Base-by-base conservation (phyloP, 1,140 invertebrate genomes). In the Macrostomum lignano region DNA sequence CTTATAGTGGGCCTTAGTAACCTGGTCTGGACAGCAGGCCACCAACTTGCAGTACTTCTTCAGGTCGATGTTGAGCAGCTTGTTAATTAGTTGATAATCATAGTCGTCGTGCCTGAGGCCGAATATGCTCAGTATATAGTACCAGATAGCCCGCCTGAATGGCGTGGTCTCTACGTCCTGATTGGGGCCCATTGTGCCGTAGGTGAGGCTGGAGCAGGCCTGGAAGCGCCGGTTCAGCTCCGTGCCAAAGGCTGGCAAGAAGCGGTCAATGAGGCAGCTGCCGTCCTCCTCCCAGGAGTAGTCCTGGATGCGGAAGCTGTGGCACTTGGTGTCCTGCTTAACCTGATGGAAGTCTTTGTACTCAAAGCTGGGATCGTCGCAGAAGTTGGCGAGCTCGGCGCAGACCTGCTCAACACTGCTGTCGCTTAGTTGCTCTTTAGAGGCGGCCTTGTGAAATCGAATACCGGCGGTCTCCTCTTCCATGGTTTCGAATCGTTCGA, bases 241-340 rank as follows among this genome's bases (percentile, higher is more conserved):
- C 41, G 68, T 71, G 13, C 74, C 74, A 26, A 81, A 70, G 47
- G 79, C 74, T 42, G 69, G 69, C 53, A 79, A 79, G 19, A 81
- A 60, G 37, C 73, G 63, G 55, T 77, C 78, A 13, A 77, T 70
- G 39, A 79, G 60, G 3, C 73, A 77, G 49, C 73, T 81, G 21
- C 74, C 76, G 47, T 81, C 74, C 53, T 78, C 74, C 48, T 78
- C 74, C 77, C 77, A 82, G 2, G 73, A 75, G 51, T 77, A 82
- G 51, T 82, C 76, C 60, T 77, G 65, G 6, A 47, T n/a, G n/a
- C n/a, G n/a, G n/a, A n/a, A n/a, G n/a, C n/a, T n/a, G n/a, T n/a
- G n/a, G n/a, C n/a, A n/a, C n/a, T n/a, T n/a, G n/a, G n/a, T n/a
- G n/a, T n/a, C n/a, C n/a, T n/a, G n/a, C n/a, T n/a, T n/a, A n/a